phyloP scores from a whole-genome alignment of 2,797 vertebrate species.

The Catamblyrhynchus diadema region DNA sequence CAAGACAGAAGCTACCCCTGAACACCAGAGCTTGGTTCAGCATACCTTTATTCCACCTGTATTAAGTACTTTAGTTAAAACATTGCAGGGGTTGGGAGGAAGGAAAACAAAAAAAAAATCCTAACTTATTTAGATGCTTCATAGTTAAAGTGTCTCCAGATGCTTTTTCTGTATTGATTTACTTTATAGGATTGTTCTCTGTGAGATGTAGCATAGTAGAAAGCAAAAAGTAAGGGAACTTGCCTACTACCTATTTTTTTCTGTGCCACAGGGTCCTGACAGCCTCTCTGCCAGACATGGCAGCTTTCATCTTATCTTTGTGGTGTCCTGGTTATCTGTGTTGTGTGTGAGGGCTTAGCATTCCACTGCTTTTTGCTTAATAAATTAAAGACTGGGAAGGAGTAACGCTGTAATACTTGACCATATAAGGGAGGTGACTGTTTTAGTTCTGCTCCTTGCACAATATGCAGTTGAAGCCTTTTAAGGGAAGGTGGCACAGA shows the following conservation, averaged over 20 bases:
- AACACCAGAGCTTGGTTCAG: background rate
- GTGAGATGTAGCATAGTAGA: background rate
- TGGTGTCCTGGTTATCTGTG: constrained; percentile 32
- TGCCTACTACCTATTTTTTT: background rate
- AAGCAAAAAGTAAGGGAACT: background rate
- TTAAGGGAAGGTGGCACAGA: constrained; percentile 69
- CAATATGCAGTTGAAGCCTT: constrained; percentile 67
- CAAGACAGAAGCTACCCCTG: background rate
- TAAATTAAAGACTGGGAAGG: constrained; percentile 65
- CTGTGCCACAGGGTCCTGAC: background rate
- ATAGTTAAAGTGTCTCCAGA: background rate
- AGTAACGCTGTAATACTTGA: constrained; percentile 67
- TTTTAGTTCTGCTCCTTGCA: constrained; percentile 59
- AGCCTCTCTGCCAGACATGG: background rate
- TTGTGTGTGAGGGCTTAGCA: background rate
- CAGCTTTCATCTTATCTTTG: constrained; percentile 13
- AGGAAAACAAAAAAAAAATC: background rate
- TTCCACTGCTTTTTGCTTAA: constrained; percentile 59
- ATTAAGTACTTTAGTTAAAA: background rate
- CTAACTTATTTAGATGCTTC: background rate
- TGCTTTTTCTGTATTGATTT: background rate
- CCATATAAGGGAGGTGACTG: constrained; percentile 70
- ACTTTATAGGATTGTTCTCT: background rate
- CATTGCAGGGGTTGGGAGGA: background rate
- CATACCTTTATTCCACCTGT: background rate